Evolutionary conservation across 2,888 invertebrate species (phyloP).

Genomic region (Serrognathus titanus): DNA sequence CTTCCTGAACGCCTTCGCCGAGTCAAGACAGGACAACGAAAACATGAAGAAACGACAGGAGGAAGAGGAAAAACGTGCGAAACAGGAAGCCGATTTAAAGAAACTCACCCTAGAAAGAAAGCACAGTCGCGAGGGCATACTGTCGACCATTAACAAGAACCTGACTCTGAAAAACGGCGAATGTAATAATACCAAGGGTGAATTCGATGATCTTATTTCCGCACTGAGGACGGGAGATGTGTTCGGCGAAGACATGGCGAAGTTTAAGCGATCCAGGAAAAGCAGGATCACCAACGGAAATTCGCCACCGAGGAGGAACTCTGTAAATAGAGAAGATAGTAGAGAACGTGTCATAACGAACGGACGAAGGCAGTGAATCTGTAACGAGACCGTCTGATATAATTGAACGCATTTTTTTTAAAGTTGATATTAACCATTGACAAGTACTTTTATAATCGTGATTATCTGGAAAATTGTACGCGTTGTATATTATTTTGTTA

Average conservation of each 20-base stretch:
- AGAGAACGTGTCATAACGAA: constrained; percentile 58
- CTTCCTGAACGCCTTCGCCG: constrained; percentile 77
- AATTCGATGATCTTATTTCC: constrained; percentile 94
- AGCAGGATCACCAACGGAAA: constrained; percentile 58
- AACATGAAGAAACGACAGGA: constrained; percentile 77
- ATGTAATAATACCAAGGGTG: constrained; percentile 68
- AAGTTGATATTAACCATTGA: no score
- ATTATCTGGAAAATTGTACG: constrained; percentile 10
- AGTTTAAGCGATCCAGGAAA: constrained; percentile 77
- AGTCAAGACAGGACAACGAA: constrained; percentile 86
- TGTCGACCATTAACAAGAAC: constrained; percentile 71
- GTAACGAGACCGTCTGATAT: neutral
- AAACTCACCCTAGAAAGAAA: constrained; percentile 86
- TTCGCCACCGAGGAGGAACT: constrained; percentile 61
- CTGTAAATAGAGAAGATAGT: constrained; percentile 64
- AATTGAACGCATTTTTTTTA: no score
- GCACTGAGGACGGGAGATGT: constrained; percentile 92
- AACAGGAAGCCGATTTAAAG: constrained; percentile 86
- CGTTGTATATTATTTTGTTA: neutral
- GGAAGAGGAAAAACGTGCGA: constrained; percentile 84
- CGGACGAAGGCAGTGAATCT: constrained; percentile 43
- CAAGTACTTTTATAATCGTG: no score
- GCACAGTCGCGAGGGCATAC: constrained; percentile 71
- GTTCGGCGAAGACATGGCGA: constrained; percentile 93
- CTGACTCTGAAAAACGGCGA: constrained; percentile 60